Base-by-base conservation (phyloP, 2,888 invertebrate species). In the Brachycybe producta region DNA sequence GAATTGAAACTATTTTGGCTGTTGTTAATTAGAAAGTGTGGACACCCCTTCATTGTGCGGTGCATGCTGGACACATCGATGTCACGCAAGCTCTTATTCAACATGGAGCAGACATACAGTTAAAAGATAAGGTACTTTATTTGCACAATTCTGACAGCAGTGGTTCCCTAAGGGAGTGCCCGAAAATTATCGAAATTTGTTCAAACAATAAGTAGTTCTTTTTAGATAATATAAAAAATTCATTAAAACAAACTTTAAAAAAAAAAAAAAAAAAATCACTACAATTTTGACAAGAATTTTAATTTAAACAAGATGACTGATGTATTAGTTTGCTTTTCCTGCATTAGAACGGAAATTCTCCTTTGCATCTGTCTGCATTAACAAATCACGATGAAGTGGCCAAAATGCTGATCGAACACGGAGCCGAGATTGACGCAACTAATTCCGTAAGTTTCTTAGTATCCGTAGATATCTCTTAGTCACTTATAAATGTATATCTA, bases 301-400 rank as follows among this genome's bases (percentile, higher is more conserved):
- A 1, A 46, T 13, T 15, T 2, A 28, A 15, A 44, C 15, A 5
- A 13, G 19, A n/a, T 43, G 28, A 42, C 15, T 15, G 23, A n/a
- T 30, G 15, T 41, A 49, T 43, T 47, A 34, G 11, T 56, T 58
- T 48, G 7, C 60, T n/a, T n/a, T n/a, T n/a, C n/a, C n/a, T n/a
- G n/a, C n/a, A n/a, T n/a, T n/a, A 67, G 67, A 64, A 66, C 58
- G 73, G 61, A 69, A 77, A 84, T 63, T 86, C 90, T 0, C 87
- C 90, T 0, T 70, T 91, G 4, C 90, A 91, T 65, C 73, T 84
- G 61, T 85, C 88, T 2, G 87, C 87, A 59, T 70, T 81, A 17
- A 79, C 80, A 0, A 82, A 90, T 63, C 83, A 84, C 49, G 73
- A 74, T 4, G 79, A 80, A 56, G 78, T 79, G 19, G 78, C 78